Evolutionary conservation across 1,140 invertebrate genomes (phyloP), one percentile per base, ranked within the genome.

Genomic region (Pteromalus puparum): DNA sequence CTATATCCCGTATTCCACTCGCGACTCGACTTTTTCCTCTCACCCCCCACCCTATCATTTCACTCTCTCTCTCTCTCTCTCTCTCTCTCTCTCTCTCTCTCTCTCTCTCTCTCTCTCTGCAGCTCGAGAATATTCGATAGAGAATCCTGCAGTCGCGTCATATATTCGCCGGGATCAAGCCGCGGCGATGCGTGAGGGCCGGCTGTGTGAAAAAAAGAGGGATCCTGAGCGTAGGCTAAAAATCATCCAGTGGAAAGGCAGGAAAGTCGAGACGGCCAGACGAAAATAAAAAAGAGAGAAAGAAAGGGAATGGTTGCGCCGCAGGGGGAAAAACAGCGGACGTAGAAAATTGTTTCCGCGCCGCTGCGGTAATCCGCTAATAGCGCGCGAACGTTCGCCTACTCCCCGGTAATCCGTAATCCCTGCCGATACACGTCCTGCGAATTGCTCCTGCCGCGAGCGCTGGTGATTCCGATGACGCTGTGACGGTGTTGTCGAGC

Each of bases 321-420:
- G 24, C 6, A 34, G 30, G 53, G 15, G 74, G 76, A 46, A 67
- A 87, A 88, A 86, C 86, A 81, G 81, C 82, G 85, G 86, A 87
- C 86, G 86, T 85, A 83, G 87, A 91, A 90, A 91, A 91, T 90
- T 88, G 90, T 90, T 90, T 88, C 79, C 85, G 85, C 84, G 81
- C 87, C 83, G 77, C 80, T 84, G 87, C 86, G 87, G 88, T 91
- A 92, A 92, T 91, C 90, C 89, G 90, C 88, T 92, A 92, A 92
- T 90, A 92, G 90, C 88, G 85, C 86, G 88, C 88, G 86, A 86
- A 81, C 88, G 86, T 90, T 89, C 86, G 76, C 72, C 70, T 61
- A 61, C 86, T 86, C 81, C 38, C 80, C 87, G 77, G 84, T 90
- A 91, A 91, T 92, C 90, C 88, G 85, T 90, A 91, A 91, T 91